Conservation (phyloP, 2,797 vertebrate species). For the Microhierax caerulescens region DNA sequence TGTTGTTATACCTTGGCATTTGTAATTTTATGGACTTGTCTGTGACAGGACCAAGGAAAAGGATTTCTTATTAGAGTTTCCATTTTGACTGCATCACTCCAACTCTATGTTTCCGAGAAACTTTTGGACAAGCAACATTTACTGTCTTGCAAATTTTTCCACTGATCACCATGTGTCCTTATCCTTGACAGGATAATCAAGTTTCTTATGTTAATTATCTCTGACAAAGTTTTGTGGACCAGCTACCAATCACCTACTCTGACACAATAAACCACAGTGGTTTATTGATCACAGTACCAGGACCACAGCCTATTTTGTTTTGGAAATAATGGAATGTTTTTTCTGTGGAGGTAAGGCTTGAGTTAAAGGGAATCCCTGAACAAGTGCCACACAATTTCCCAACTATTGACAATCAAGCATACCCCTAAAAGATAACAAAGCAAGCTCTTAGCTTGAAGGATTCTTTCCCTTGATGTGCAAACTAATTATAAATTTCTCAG, state of each 20-base stretch:
- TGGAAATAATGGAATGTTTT: not conserved
- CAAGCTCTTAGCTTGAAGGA: not conserved
- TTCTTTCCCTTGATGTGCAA: not conserved
- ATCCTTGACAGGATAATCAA: not conserved
- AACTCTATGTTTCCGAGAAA: not conserved
- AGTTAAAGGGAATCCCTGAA: not conserved
- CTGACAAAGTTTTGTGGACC: not conserved
- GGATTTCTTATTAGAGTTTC: not conserved
- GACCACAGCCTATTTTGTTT: not conserved
- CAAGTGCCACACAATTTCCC: not conserved
- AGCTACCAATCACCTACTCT: not conserved
- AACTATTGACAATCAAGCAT: not conserved
- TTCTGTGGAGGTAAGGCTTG: not conserved
- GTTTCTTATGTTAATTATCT: not conserved
- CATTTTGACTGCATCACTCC: not conserved
- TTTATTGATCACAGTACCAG: not conserved
- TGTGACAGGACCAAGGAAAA: not conserved
- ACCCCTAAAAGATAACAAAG: not conserved
- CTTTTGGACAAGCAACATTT: not conserved
- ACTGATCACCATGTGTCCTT: not conserved
- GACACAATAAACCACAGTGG: not conserved
- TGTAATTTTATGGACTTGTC: not conserved
- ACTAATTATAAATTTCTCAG: not conserved
- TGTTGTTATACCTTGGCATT: not conserved
- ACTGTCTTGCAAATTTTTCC: not conserved